Evolutionary conservation across 37 sponge, comb jelly and placozoan genomes (phyloP).

Genomic region (Halichondria panicea): DNA sequence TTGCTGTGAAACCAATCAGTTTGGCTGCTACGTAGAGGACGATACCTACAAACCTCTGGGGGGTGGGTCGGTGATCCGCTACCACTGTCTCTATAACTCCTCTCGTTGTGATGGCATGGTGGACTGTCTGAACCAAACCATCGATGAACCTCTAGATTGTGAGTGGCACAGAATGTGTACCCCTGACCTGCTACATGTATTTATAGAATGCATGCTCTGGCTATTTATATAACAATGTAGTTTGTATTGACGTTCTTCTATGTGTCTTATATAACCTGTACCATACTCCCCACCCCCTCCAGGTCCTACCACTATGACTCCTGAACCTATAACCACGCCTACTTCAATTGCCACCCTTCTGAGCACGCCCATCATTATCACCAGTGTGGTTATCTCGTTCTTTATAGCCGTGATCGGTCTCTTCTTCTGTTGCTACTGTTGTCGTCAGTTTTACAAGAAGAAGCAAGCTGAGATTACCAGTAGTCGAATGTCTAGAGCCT

Average conservation of each 20-base stretch:
- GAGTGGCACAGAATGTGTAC: too few relatives aligned
- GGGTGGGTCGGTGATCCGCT: too few relatives aligned
- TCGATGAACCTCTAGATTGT: too few relatives aligned
- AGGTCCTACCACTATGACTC: neutral
- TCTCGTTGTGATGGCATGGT: neutral
- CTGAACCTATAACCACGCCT: neutral
- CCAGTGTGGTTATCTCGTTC: neutral
- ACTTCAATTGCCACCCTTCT: neutral
- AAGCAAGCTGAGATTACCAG: neutral
- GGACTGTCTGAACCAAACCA: too few relatives aligned
- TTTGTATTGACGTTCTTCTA: too few relatives aligned
- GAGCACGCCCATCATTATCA: neutral
- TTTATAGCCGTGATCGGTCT: conserved; percentile 2
- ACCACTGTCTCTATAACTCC: neutral
- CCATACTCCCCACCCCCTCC: too few relatives aligned
- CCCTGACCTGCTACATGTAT: too few relatives aligned
- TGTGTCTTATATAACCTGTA: too few relatives aligned
- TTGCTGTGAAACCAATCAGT: neutral
- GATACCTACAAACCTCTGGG: too few relatives aligned
- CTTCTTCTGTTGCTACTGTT: neutral
- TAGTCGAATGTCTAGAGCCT: neutral
- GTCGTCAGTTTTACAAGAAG: neutral
- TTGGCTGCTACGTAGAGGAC: conserved; percentile 8
- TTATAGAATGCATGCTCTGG: too few relatives aligned
- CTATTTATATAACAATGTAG: too few relatives aligned